Evolutionary conservation across 2,113 vertebrate species (phyloP), one percentile per base, ranked within the genome.

Genomic region (Myiagra hebetior): DNA sequence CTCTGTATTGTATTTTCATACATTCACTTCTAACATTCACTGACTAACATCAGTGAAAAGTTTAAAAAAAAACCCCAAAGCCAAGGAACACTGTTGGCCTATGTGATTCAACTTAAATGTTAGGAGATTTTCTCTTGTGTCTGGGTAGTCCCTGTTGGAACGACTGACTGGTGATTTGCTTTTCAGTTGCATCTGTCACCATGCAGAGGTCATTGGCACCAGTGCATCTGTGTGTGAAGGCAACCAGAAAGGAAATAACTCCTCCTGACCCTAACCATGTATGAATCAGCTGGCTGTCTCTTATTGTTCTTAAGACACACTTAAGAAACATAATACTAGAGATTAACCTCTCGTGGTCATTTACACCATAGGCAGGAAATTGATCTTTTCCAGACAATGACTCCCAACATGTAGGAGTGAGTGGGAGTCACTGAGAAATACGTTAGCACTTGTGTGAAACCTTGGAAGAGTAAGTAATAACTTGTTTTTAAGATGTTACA

Each of bases 311-410:
- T 49, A 57, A 60, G 78, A 85, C 39, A 59, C 35, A 28, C 33
- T 78, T 85, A n/a, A 88, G 53, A 88, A 81, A 28, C 13, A 7
- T 11, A 26, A 37, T 63, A 35, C 27, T 70, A 30, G 44, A 83
- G 22, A 41, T 82, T 64, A 62, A 16, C 10, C 10, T 68, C 49
- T 78, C 21, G 15, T 10, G 62, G 47, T 64, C 63, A 55, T 62
- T 77, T 59, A 46, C 21, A 31, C 7, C 2, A 7, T 41, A 15
- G 26, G 18, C 0, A 0, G 27, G 56, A 82, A 78, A 68, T 64
- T 7, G 11, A 35, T 70, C 23, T 85, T 80, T 84, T 87, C 69
- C 33, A 72, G 47, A 17, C 50, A 50, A 22, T 56, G 49, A 53
- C 39, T 16, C 21, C 19, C 75, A 75, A 50, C 31, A 39, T 15